These are phyloP conservation scores for Gibbula magus DNA, from an alignment of 2,888 invertebrate species.

Conservation along the genomic window DNA sequence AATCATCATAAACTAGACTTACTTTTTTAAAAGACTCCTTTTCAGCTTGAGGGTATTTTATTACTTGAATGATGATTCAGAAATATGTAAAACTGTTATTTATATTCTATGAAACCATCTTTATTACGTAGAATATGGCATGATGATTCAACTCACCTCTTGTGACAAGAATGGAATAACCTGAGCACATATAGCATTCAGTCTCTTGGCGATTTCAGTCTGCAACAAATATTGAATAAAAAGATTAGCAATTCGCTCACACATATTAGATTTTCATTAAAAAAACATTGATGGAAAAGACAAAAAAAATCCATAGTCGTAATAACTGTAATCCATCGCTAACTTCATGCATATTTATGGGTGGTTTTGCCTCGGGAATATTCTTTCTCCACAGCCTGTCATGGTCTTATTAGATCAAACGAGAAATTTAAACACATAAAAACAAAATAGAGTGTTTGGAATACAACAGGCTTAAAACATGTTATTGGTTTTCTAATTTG, in stretches of 20 bases:
- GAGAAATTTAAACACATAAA: constrained; percentile 13
- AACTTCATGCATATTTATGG: constrained; percentile 15
- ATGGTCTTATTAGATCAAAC: constrained; percentile 19
- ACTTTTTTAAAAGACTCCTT: too few relatives aligned
- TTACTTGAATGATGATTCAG: too few relatives aligned
- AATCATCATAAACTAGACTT: too few relatives aligned
- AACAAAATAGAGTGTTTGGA: constrained; percentile 3
- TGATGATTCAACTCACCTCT: constrained; percentile 47
- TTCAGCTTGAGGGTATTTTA: too few relatives aligned
- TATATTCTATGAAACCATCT: neutral
- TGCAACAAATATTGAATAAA: constrained; percentile 77
- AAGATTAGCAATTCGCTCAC: constrained; percentile 27
- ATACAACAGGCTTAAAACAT: neutral
- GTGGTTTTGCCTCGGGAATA: neutral
- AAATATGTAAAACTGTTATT: too few relatives aligned
- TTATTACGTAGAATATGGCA: neutral
- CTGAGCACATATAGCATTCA: constrained; percentile 96
- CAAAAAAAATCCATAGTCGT: neutral
- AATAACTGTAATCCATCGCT: constrained; percentile 13
- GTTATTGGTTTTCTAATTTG: neutral
- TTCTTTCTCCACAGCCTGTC: neutral
- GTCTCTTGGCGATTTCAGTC: constrained; percentile 98
- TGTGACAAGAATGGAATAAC: constrained; percentile 92
- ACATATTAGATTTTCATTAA: constrained; percentile 7
- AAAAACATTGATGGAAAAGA: constrained; percentile 18